Conservation (phyloP, 2,888 invertebrate species). For the Drosophila merina region DNA sequence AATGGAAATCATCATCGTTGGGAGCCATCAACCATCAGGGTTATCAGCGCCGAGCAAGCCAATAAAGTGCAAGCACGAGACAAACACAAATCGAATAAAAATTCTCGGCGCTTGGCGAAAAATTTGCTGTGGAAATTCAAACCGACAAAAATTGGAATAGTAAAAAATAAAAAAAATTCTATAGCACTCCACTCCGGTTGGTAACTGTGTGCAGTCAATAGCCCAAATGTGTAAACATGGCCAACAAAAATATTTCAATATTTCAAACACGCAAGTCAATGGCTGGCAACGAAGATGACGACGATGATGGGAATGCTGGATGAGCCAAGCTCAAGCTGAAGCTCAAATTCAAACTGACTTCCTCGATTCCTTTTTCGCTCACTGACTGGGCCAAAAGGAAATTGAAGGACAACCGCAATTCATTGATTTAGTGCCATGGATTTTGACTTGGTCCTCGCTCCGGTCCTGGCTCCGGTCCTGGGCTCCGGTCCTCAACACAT, state of each 20-base stretch:
- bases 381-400: conserved; percentile 58
- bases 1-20: conserved; percentile 49
- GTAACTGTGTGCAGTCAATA: conserved; percentile 61
- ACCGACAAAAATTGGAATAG: conserved; percentile 24
- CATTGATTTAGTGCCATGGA: conserved; percentile 68
- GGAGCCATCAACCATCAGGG: conserved; percentile 31
- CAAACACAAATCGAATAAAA: conserved; percentile 72
- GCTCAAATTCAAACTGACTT: conserved; percentile 20
- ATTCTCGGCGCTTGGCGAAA: conserved; percentile 57
- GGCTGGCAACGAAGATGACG: conserved; percentile 38
- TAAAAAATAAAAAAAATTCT: not conserved
- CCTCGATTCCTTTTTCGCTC: not conserved
- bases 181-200: conserved; percentile 10
- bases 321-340: conserved; percentile 24
- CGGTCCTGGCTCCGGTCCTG: not conserved
- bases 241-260: conserved; percentile 66
- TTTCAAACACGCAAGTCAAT: conserved; percentile 61
- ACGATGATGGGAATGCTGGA: conserved; percentile 44
- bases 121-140: conserved; percentile 58
- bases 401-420: conserved; percentile 74
- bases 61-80: conserved; percentile 59
- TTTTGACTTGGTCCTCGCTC: conserved; percentile 45
- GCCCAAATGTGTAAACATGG: conserved; percentile 71
- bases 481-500: too few relatives aligned
- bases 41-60: conserved; percentile 56